A percentile compares a stretch with the other conserved stretches of the same genome.
Conservation (phyloP, 2,797 vertebrate genomes). For the Ctenosaura bakeri region DNA sequence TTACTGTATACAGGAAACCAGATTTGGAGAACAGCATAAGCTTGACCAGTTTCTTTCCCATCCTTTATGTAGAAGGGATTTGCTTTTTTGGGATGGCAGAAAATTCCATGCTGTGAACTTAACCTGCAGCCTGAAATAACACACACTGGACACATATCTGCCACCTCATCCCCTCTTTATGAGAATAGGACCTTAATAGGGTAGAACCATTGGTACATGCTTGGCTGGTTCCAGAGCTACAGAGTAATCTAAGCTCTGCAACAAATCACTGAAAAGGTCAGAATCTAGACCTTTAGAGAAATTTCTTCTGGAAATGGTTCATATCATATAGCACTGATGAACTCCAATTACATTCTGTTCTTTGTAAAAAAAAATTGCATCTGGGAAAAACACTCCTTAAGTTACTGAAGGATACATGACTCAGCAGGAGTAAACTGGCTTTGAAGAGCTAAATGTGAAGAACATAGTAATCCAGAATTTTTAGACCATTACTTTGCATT, state of each 20-base stretch:
- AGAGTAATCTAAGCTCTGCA: fast-evolving
- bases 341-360: neutral
- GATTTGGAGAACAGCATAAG: neutral
- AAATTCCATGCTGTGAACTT: neutral
- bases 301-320: neutral
- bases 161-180: constrained; percentile 7
- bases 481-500: constrained; percentile 7
- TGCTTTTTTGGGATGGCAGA: neutral
- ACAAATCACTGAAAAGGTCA: neutral
- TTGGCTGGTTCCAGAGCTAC: constrained; percentile 9
- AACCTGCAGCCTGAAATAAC: neutral
- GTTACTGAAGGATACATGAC: neutral
- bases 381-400: neutral
- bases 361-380: neutral
- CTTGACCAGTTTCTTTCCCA: neutral
- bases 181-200: constrained; percentile 31
- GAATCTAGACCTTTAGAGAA: constrained; percentile 1
- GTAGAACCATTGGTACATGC: neutral
- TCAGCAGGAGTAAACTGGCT: neutral
- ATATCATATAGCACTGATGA: constrained; percentile 5
- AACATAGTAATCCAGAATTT: neutral
- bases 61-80: neutral
- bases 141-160: neutral
- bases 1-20: neutral
- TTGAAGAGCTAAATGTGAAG: constrained; percentile 1